Conservation (phyloP, 2,113 vertebrate species). For the Hucho hucho region DNA sequence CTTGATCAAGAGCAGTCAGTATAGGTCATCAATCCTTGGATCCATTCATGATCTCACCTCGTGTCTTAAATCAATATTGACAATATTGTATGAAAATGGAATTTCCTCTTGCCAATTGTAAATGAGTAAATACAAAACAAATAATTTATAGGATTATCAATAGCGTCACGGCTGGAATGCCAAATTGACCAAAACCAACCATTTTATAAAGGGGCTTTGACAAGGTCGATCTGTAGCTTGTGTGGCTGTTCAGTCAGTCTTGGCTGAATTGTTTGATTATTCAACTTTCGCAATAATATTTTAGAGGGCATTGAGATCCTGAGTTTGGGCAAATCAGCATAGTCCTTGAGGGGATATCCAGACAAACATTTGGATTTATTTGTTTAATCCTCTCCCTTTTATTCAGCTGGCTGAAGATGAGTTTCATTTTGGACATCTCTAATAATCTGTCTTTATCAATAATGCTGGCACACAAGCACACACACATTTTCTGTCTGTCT, state of each 20-base stretch:
- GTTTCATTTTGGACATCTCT: constrained; percentile 29
- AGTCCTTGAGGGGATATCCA: constrained; percentile 31
- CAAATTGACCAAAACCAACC: no score
- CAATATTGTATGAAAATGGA: constrained; percentile 24
- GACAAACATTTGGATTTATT: constrained; percentile 53
- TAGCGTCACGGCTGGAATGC: no score
- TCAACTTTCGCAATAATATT: constrained; percentile 35
- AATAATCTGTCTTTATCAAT: constrained; percentile 18
- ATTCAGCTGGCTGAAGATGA: constrained; percentile 32
- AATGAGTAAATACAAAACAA: no score
- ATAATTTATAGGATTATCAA: no score
- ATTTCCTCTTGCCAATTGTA: no score
- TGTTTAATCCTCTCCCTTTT: constrained; percentile 21
- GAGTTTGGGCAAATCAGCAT: constrained; percentile 24
- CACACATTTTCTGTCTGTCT: constrained; percentile 15
- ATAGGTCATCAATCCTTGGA: no score
- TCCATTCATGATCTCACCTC: no score
- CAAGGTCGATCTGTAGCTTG: no score
- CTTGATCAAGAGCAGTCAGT: neutral
- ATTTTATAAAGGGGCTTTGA: no score
- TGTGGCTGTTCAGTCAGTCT: constrained; percentile 8
- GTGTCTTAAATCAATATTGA: neutral
- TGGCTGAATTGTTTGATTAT: constrained; percentile 35
- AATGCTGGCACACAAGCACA: neutral
- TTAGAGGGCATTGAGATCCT: constrained; percentile 24